phyloP scores from a whole-genome alignment of 2,113 vertebrate species.

The Fregetta grallaria region DNA sequence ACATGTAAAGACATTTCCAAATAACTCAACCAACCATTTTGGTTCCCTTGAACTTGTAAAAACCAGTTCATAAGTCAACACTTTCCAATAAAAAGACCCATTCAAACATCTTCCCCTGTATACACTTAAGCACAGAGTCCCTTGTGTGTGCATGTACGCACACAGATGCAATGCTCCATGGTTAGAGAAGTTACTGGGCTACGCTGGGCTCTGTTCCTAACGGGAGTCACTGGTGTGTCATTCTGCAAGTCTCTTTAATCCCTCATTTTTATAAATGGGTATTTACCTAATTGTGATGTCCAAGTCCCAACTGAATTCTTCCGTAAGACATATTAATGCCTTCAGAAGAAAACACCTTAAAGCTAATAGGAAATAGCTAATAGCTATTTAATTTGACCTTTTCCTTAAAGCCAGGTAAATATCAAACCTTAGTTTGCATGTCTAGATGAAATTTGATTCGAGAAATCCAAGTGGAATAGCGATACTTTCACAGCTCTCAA shows the following conservation, averaged over 20 bases:
- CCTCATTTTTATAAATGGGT: not conserved
- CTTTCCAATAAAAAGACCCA: not conserved
- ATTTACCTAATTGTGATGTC: not conserved
- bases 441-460: not conserved
- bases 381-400: slow-evolving; percentile 38
- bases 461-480: not conserved
- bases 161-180: not conserved
- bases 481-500: not conserved
- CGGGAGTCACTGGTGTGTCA: not conserved
- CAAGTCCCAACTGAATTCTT: not conserved
- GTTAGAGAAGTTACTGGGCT: not conserved
- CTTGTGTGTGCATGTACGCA: not conserved
- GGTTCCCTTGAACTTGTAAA: not conserved
- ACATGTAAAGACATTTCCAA: not conserved
- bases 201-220: not conserved
- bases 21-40: not conserved
- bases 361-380: not conserved
- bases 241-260: not conserved
- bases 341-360: not conserved
- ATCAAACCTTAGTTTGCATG: slow-evolving; percentile 6
- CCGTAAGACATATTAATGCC: not conserved
- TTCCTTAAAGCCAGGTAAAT: slow-evolving; percentile 40
- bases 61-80: not conserved
- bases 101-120: not conserved
- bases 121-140: not conserved